Evolutionary conservation across 1,140 invertebrate genomes (phyloP).

Genomic region (Megathymus violae): DNA sequence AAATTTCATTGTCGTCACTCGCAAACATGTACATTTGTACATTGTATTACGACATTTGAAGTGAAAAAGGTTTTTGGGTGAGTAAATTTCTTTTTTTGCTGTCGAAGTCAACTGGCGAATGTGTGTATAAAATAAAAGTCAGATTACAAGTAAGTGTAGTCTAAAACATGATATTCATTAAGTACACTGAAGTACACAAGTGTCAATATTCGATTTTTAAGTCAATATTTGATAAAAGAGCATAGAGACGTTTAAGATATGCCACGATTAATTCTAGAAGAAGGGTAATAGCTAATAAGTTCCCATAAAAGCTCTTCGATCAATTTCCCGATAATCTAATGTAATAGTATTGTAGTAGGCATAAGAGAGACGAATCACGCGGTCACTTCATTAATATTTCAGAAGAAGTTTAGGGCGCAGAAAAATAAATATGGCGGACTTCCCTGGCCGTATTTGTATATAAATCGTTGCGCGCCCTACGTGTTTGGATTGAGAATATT

Average conservation of each 20-base stretch:
- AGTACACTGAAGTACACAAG: no score
- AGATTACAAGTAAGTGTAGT: background rate
- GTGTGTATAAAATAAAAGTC: background rate
- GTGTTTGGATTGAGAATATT: slow-evolving; percentile 66
- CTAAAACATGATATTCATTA: no score
- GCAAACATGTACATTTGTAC: background rate
- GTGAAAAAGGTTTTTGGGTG: background rate
- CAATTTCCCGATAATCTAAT: no score
- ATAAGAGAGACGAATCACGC: slow-evolving; percentile 70
- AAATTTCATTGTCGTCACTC: background rate
- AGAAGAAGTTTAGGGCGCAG: slow-evolving; percentile 72
- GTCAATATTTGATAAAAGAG: no score
- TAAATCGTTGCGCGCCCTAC: slow-evolving; percentile 70
- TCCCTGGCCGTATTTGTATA: slow-evolving; percentile 76
- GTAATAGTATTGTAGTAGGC: slow-evolving; percentile 64
- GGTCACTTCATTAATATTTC: slow-evolving; percentile 79
- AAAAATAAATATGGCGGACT: slow-evolving; percentile 78
- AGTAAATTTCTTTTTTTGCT: background rate
- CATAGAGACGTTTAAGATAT: no score
- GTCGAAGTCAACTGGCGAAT: background rate
- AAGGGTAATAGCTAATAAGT: no score
- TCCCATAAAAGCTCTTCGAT: no score
- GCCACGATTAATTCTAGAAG: no score
- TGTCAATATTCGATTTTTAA: no score
- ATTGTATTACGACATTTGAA: background rate